These are phyloP conservation scores for Pitangus sulphuratus DNA, from an alignment of 2,797 vertebrate genomes.

Conservation along the genomic window DNA sequence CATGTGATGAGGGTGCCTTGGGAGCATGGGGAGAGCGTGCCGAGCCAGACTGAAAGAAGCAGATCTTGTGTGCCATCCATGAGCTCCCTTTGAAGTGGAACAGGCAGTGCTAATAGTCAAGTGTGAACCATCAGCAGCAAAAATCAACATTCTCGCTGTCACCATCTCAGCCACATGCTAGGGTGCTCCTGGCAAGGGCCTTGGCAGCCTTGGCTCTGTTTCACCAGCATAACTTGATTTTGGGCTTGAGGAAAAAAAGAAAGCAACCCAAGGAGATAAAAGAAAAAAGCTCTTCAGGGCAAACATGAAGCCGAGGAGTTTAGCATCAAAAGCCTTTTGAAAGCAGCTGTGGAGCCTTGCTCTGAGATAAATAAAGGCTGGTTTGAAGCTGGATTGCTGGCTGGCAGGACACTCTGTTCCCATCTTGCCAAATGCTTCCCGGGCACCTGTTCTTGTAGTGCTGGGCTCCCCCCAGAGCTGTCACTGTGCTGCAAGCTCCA, in stretches of 20 bases:
- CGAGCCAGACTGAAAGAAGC: neutral
- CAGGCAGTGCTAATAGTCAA: neutral
- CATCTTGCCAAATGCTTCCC: conserved; percentile 1
- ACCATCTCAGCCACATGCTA: neutral
- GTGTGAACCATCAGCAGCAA: neutral
- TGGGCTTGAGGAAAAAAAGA: neutral
- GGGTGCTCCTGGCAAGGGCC: neutral
- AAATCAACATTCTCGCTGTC: neutral
- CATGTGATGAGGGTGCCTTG: neutral
- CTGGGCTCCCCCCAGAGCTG: neutral
- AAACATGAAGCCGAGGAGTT: neutral
- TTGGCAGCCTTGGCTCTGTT: neutral
- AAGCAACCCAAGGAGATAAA: neutral
- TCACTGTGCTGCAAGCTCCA: accelerated
- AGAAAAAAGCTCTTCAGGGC: neutral
- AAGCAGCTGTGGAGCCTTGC: conserved; percentile 14
- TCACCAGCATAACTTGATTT: neutral
- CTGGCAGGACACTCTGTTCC: conserved; percentile 11
- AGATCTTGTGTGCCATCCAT: neutral
- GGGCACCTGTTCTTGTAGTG: neutral
- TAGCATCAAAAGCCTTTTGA: conserved; percentile 16
- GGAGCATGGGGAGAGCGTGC: neutral
- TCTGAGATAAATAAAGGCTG: conserved; percentile 1
- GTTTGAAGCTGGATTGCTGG: conserved; percentile 12
- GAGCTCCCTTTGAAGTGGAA: neutral